Evolutionary conservation across 2,888 invertebrate species (phyloP).

Genomic region (Agonum fuliginosum): DNA sequence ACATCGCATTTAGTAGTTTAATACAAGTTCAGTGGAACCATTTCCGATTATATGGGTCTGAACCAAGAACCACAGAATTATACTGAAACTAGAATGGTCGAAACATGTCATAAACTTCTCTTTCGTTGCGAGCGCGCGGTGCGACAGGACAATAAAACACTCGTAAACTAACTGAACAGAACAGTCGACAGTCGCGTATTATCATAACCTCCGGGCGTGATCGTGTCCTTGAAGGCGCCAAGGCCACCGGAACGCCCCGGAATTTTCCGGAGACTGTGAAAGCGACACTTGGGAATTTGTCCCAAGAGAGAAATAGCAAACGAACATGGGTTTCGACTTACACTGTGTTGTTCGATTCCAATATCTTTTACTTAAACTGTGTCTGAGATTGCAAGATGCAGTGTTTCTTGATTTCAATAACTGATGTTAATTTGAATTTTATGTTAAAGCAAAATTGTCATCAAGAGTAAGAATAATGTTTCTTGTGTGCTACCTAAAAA

Average conservation of each 20-base stretch:
- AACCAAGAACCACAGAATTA: conserved; percentile 17
- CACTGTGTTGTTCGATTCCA: neutral
- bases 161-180: conserved; percentile 23
- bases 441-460: no score
- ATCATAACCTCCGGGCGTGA: conserved; percentile 9
- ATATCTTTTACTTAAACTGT: no score
- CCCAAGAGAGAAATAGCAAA: neutral
- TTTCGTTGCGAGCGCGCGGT: neutral
- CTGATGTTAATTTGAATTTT: no score
- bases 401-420: no score
- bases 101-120: conserved; percentile 26
- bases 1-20: neutral
- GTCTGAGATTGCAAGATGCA: no score
- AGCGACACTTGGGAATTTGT: neutral
- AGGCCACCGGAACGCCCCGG: conserved; percentile 16
- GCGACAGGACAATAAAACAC: conserved; percentile 30
- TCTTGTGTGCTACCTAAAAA: no score
- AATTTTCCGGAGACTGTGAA: conserved; percentile 18
- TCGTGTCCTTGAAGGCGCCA: conserved; percentile 17
- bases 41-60: conserved; percentile 12
- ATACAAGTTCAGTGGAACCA: conserved; percentile 21
- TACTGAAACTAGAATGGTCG: conserved; percentile 14
- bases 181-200: conserved; percentile 24
- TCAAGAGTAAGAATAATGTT: no score
- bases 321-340: neutral